Base-by-base conservation (phyloP, 2,888 invertebrate genomes). In the Plemyria rubiginata region DNA sequence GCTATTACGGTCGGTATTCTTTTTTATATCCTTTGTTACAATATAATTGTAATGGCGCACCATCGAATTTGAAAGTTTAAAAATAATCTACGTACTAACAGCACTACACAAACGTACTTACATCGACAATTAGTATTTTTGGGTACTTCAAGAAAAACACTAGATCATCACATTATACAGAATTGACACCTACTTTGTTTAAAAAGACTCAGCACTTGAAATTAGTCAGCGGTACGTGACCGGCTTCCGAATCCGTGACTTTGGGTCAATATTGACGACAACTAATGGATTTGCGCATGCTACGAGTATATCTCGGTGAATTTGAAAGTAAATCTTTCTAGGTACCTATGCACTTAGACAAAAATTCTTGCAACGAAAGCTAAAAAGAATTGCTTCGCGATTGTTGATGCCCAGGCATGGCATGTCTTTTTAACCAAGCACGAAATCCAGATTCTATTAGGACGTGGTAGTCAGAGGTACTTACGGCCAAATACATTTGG, bases 261-360 rank as follows among this genome's bases (percentile, higher is more conserved):
- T 38, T 3, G 22, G 13, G 50, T 9, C 43, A 85, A 85, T 85
- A 85, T 85, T 86, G 76, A 78, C 78, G 55, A 55, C 71, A 68
- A 72, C 84, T 86, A 85, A 85, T 85, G 85, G 84, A 78, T 81
- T 77, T 43, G 54, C 54, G 53, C 49, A 53, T 15, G 56, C 38
- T 28, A 45, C n/a, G n/a, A n/a, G n/a, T 54, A 46, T 54, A 38
- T n/a, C 29, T 60, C 49, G 32, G 49, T 49, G 29, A 29, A 50
- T 63, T 55, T 55, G 55, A 63, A 55, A 63, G 63, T 59, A 38
- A 11, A 8, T 38, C 57, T 54, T 54, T 16, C 29, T 40, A 40
- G 41, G 15, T 29, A n/a, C n/a, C n/a, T n/a, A 32, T 32, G 8
- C 5, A 32, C 32, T 32, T 4, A 4, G 32, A 22, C n/a, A 22